phyloP scores from a whole-genome alignment of 2,797 vertebrate genomes.

The Menidia menidia region DNA sequence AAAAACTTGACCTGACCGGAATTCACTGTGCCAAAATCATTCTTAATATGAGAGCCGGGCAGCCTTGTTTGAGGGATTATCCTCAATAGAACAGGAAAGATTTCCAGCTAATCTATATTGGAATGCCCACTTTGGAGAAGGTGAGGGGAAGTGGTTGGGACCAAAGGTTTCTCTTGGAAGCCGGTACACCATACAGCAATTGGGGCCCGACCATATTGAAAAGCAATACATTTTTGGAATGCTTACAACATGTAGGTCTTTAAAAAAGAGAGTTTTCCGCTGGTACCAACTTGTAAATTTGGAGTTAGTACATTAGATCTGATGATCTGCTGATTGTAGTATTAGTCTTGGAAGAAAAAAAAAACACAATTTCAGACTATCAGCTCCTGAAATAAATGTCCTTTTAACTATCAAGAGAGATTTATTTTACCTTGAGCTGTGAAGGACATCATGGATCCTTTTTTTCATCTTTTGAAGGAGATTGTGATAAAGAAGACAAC shows the following conservation, averaged over 20 bases:
- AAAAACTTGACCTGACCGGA: conserved; percentile 70
- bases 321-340: background rate
- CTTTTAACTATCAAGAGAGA: background rate
- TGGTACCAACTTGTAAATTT: background rate
- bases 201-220: conserved; percentile 41
- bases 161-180: conserved; percentile 68
- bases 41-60: conserved; percentile 70
- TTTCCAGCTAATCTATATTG: conserved; percentile 83
- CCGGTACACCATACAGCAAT: conserved; percentile 62
- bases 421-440: background rate
- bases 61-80: conserved; percentile 78
- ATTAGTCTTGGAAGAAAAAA: background rate
- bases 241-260: conserved; percentile 10
- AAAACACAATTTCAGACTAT: background rate
- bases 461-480: background rate
- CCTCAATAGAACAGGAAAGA: conserved; percentile 82
- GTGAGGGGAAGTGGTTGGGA: conserved; percentile 76
- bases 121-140: conserved; percentile 81
- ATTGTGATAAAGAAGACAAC: background rate
- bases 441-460: background rate
- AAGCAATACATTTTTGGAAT: conserved; percentile 39
- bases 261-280: conserved; percentile 3
- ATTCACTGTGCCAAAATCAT: conserved; percentile 76
- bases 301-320: background rate
- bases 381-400: background rate